A percentile compares a stretch with the other conserved stretches of the same genome.
phyloP scores from a whole-genome alignment of 2,888 invertebrate genomes.

The Alviniconcha strummeri region DNA sequence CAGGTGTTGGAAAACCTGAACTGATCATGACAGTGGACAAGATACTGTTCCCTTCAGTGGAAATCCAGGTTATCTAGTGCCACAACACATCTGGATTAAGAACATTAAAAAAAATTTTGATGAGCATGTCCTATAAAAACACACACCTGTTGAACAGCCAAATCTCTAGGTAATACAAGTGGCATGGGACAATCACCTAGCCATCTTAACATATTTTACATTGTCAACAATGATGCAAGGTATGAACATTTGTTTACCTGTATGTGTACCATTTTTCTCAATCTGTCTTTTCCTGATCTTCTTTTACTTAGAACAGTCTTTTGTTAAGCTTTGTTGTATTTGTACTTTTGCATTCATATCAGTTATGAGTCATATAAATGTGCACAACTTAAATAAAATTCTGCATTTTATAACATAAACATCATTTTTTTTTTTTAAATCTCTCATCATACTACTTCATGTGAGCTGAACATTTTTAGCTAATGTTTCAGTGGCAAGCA shows the following conservation, averaged over 20 bases:
- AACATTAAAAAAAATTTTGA: no score
- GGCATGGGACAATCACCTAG: background rate
- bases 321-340: background rate
- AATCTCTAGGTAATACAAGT: background rate
- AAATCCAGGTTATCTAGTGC: no score
- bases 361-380: background rate
- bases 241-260: background rate
- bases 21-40: no score
- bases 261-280: no score
- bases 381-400: background rate
- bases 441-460: background rate
- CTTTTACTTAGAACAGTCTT: background rate
- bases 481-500: background rate
- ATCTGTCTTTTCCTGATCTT: no score
- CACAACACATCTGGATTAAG: no score
- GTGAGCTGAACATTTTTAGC: background rate
- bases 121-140: no score
- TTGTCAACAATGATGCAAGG: conserved; percentile 4
- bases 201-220: background rate
- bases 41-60: no score
- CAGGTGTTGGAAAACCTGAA: no score
- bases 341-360: background rate
- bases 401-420: no score
- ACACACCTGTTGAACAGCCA: no score
- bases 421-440: no score